Conservation (phyloP, 2,797 vertebrate species). For the Sibirionetta formosa region DNA sequence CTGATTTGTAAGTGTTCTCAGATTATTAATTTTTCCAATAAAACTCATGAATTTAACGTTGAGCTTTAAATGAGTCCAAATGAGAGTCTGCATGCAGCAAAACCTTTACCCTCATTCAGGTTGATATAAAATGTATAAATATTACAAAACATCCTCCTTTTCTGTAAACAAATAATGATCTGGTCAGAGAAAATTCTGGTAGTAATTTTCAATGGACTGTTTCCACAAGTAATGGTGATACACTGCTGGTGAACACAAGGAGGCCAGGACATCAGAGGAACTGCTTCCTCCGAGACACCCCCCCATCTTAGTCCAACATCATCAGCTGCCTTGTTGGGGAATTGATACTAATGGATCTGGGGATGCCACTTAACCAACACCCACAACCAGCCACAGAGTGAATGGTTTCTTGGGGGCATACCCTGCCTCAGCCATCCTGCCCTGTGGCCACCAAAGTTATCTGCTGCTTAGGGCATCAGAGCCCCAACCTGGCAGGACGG, state of each 20-base stretch:
- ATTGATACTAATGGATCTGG: not conserved
- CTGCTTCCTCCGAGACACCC: not conserved
- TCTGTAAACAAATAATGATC: not conserved
- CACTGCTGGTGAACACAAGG: not conserved
- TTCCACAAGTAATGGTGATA: not conserved
- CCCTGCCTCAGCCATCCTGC: not conserved
- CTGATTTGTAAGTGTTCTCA: not conserved
- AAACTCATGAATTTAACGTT: not conserved
- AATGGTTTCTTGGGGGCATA: not conserved
- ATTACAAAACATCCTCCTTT: not conserved
- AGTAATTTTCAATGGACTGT: not conserved
- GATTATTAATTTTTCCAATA: not conserved
- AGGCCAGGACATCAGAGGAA: not conserved
- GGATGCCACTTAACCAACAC: not conserved
- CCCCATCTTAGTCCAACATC: not conserved
- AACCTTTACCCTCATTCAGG: not conserved
- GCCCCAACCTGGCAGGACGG: rapidly evolving
- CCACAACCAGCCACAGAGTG: not conserved
- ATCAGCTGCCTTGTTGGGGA: not conserved
- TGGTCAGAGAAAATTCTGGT: not conserved
- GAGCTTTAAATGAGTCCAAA: not conserved
- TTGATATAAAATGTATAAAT: not conserved
- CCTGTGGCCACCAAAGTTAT: not conserved
- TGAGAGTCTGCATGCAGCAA: not conserved
- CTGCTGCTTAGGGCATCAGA: not conserved